Conservation (phyloP, 2,113 vertebrate genomes). For the Vombatus ursinus region DNA sequence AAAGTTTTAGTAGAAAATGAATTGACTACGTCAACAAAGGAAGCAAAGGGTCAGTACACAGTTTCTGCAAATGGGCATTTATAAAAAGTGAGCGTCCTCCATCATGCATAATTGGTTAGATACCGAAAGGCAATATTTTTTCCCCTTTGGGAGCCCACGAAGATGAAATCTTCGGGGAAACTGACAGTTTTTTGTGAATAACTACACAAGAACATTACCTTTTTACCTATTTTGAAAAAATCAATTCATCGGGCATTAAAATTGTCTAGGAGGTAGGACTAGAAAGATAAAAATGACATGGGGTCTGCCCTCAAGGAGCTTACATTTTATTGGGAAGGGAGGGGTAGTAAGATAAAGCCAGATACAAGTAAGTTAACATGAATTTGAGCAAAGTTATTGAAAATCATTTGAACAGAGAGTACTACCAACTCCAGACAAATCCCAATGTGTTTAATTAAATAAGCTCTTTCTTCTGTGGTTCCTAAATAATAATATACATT, state of each 20-base stretch:
- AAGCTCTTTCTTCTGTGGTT: background rate
- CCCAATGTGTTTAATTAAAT: background rate
- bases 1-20: background rate
- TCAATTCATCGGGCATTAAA: background rate
- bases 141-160: conserved; percentile 52
- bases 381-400: background rate
- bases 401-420: background rate
- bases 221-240: conserved; percentile 1
- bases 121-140: background rate
- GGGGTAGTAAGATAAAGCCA: background rate
- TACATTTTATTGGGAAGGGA: background rate
- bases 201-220: background rate
- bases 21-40: background rate
- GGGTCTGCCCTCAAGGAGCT: background rate
- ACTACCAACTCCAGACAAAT: background rate
- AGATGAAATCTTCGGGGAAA: conserved; percentile 51
- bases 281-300: background rate
- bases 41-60: conserved; percentile 44
- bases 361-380: background rate
- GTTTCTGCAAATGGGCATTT: background rate
- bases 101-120: background rate
- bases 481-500: conserved; percentile 9
- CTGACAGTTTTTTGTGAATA: background rate
- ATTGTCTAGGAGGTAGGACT: background rate
- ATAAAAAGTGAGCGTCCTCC: background rate